Evolutionary conservation across 1,140 invertebrate species (phyloP), one percentile per base, ranked within the genome.

Genomic region (Sarcophaga bullata): DNA sequence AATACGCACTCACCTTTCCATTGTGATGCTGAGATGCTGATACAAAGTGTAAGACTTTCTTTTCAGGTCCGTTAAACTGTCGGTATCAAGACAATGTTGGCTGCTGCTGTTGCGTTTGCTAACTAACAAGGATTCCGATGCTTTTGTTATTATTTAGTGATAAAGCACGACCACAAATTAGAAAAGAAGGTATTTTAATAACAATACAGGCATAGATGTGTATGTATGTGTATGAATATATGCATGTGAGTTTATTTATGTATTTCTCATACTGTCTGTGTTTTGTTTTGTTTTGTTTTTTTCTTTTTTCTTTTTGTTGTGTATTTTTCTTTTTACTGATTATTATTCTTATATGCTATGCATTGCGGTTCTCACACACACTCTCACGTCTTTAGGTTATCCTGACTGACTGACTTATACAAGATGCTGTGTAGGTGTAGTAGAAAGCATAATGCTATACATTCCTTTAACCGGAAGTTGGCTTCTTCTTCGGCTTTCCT

Each of bases 1-100:
- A 58, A 58, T 58, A 13, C 54, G 6, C 73, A 78, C 75, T 50
- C 49, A 78, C 75, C 75, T 78, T 78, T 48, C 75, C 75, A 78
- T 78, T 78, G 75, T 78, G 75, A 78, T 78, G n/a, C 52, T 78
- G 25, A 78, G 50, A 19, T 7, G n/a, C 17, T 68, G n/a, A 68
- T 68, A 68, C 62, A 19, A 25, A 37, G 9, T 68, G 17, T 25
- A 68, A 68, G 17, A 9, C n/a, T 68, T 25, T 9, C 10, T 68
- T 68, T 78, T 73, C 37, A 13, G 9, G 50, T 78, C 17, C 62
- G 62, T 52, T 52, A 78, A 75, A 0, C 25, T 47, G 73, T 15
- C 19, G n/a, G 11, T 7, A 76, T 49, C 46, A 49, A 17, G 47
- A 76, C 13, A 47, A 76, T 49, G 47, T 49, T 48, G 73, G 73